Evolutionary conservation across 1,140 invertebrate species (phyloP), one percentile per base, ranked within the genome.

Genomic region (Drosophila persimilis): DNA sequence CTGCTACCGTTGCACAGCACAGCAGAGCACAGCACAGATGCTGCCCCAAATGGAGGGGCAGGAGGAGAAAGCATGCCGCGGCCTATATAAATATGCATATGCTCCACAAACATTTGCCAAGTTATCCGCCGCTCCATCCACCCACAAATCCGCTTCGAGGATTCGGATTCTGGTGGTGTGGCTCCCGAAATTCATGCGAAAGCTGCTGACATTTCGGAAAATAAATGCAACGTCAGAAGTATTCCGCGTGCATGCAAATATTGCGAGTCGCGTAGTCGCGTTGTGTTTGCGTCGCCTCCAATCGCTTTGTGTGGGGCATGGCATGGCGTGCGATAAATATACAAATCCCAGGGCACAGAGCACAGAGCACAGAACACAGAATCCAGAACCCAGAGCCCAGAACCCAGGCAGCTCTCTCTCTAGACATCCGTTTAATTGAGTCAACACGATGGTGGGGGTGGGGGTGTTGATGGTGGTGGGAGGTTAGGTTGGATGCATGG

Each of bases 41-140:
- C 29, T 31, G 8, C 29, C 8, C 8, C 29, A 8, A 8, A 8
- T 7, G 29, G 7, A 17, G 64, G 17, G 43, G 51, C 65, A 55
- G 51, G 43, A 43, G 48, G n/a, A 60, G 53, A 43, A 53, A 11
- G 35, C 70, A 74, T 65, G 53, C 71, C 70, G 44, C 71, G 71
- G 73, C 77, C 81, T 80, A 77, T 53, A 85, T 85, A 85, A 85
- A 85, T 85, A 85, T 85, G 83, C 81, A 85, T 85, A 86, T 74
- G 81, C 55, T 80, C 44, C 67, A 51, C 80, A 84, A 84, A 84
- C 77, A 84, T 84, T 85, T 80, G 62, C 62, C 80, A 80, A 80
- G 72, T 55, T 53, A 55, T 67, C 62, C 55, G 51, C 57, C 57
- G 51, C 29, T 22, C 44, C 17, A 26, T 26, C 8, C 13, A 26